A percentile compares a stretch with the other conserved stretches of the same genome.
Conservation (phyloP, 2,113 vertebrate genomes). For the Machaerirhynchus nigripectus region DNA sequence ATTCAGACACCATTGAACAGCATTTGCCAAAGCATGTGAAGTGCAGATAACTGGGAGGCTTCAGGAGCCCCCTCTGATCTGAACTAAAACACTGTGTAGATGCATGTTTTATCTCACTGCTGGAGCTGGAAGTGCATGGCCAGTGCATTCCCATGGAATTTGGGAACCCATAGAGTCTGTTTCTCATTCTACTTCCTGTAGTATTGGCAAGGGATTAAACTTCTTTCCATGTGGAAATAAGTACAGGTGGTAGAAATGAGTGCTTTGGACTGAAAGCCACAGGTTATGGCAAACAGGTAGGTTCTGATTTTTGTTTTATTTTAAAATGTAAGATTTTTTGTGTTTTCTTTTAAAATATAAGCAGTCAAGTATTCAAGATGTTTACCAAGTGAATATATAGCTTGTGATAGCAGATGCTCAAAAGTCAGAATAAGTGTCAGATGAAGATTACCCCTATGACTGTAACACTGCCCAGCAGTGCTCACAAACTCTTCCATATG, state of each 20-base stretch:
- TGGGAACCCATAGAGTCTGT: neutral
- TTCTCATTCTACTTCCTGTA: neutral
- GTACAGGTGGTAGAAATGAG: neutral
- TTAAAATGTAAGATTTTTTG: no score
- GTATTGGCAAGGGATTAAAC: neutral
- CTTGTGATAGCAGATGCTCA: neutral
- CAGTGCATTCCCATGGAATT: no score
- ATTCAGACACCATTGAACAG: neutral
- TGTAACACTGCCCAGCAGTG: neutral
- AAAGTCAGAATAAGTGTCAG: neutral
- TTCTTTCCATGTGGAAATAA: neutral
- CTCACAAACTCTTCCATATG: neutral
- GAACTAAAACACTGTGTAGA: neutral
- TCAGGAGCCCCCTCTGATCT: neutral
- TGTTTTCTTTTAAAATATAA: neutral
- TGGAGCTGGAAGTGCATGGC: neutral
- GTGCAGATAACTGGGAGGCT: neutral
- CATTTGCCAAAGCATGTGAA: neutral
- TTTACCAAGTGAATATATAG: neutral
- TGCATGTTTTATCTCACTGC: accelerated
- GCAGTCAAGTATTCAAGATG: neutral
- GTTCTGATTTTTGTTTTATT: neutral
- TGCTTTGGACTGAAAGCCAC: neutral
- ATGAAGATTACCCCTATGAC: neutral
- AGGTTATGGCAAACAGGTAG: neutral